Conservation (phyloP, 2,113 vertebrate species). For the Neomonachus schauinslandi region DNA sequence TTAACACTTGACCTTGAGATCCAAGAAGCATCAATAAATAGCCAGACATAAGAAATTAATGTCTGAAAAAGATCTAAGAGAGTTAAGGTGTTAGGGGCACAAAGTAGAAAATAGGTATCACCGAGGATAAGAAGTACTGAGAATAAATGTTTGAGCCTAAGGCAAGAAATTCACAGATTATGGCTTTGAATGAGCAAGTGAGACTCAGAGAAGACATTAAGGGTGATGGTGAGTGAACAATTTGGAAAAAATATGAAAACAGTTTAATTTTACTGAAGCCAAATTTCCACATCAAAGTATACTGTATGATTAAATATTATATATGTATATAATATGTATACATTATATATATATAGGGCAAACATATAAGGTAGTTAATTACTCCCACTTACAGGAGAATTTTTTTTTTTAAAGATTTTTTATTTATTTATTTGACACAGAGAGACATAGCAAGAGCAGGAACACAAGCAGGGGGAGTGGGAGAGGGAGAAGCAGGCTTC, state of each 20-base stretch:
- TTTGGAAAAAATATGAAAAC: constrained; percentile 66
- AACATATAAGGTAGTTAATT: background rate
- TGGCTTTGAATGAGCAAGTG: constrained; percentile 69
- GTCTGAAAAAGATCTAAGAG: constrained; percentile 43
- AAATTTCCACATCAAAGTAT: constrained; percentile 31
- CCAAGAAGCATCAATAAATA: constrained; percentile 50
- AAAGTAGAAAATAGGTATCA: constrained; percentile 69
- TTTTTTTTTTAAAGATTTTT: no score
- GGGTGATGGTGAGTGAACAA: constrained; percentile 41
- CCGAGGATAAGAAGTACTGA: constrained; percentile 58
- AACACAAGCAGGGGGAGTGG: no score
- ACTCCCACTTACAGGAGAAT: background rate
- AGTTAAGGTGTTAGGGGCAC: constrained; percentile 56
- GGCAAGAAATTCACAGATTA: constrained; percentile 66
- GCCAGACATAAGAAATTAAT: constrained; percentile 62
- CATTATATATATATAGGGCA: background rate
- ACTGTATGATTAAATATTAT: background rate
- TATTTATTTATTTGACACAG: no score
- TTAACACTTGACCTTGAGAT: constrained; percentile 71
- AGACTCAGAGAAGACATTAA: constrained; percentile 71
- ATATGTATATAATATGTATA: background rate
- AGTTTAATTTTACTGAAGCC: constrained; percentile 56
- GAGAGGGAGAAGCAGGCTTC: no score
- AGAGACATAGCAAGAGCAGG: no score
- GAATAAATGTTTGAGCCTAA: constrained; percentile 67